phyloP scores from a whole-genome alignment of 2,888 invertebrate genomes.

The Cephonodes hylas region DNA sequence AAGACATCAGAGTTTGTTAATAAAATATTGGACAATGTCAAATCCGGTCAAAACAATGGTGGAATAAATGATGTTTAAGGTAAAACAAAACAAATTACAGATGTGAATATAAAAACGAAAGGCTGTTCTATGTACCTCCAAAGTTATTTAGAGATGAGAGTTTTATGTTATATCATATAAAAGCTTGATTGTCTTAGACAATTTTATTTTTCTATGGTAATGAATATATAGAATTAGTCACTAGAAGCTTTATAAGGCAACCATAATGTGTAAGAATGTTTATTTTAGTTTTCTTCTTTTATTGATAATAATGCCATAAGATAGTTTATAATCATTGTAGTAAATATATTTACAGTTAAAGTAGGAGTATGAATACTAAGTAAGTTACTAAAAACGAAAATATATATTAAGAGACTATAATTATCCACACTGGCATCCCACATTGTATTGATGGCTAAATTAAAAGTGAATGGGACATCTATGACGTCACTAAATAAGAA shows the following conservation, averaged over 20 bases:
- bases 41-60: constrained; percentile 88
- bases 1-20: constrained; percentile 97
- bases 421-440: neutral
- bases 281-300: constrained; percentile 4
- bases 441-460: neutral
- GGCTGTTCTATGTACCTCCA: constrained; percentile 81
- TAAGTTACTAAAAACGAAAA: neutral
- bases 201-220: constrained; percentile 73
- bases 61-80: constrained; percentile 87
- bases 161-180: constrained; percentile 60
- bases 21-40: constrained; percentile 92
- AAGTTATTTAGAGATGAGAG: constrained; percentile 71
- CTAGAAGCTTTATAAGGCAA: constrained; percentile 70
- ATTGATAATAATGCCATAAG: constrained; percentile 15
- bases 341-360: neutral
- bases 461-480: too few species aligned
- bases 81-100: constrained; percentile 36
- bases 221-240: constrained; percentile 57
- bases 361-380: neutral
- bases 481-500: too few species aligned
- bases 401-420: neutral
- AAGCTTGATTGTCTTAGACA: constrained; percentile 72
- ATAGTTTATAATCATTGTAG: constrained; percentile 8
- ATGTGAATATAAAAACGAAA: constrained; percentile 68
- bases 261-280: constrained; percentile 33